Evolutionary conservation across 2,113 vertebrate genomes (phyloP).

Genomic region (Eubucco bourcierii): DNA sequence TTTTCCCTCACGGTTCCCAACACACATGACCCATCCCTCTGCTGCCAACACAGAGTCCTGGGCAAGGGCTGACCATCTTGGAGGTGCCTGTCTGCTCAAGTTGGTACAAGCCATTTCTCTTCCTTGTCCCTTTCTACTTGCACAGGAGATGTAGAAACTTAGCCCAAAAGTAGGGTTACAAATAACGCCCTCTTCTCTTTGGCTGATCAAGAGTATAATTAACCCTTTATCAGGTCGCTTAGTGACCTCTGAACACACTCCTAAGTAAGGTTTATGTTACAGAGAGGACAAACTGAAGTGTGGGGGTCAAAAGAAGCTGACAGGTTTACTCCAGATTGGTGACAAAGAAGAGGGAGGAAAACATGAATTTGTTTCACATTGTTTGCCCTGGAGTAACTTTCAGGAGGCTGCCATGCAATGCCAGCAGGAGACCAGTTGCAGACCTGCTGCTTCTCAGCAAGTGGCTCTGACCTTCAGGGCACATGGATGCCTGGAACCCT

Average conservation of each 20-base stretch:
- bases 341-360: background rate
- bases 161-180: background rate
- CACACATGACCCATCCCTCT: no score
- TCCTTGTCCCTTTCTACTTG: background rate
- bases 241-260: background rate
- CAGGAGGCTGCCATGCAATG: background rate
- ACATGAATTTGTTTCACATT: background rate
- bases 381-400: background rate
- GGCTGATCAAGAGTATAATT: background rate
- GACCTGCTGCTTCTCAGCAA: background rate
- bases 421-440: background rate
- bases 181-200: background rate
- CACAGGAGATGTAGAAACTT: background rate
- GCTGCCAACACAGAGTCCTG: background rate
- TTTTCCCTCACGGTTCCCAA: background rate
- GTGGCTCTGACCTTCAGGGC: background rate
- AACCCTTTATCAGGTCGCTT: background rate
- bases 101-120: background rate
- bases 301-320: background rate
- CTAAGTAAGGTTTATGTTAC: background rate
- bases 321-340: background rate
- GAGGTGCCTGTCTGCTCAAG: background rate
- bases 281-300: background rate
- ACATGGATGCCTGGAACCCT: background rate
- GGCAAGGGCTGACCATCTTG: background rate